Percentiles rank a stretch among this genome's conserved stretches.
Conservation (phyloP, 2,797 vertebrate species). For the Helostoma temminkii region DNA sequence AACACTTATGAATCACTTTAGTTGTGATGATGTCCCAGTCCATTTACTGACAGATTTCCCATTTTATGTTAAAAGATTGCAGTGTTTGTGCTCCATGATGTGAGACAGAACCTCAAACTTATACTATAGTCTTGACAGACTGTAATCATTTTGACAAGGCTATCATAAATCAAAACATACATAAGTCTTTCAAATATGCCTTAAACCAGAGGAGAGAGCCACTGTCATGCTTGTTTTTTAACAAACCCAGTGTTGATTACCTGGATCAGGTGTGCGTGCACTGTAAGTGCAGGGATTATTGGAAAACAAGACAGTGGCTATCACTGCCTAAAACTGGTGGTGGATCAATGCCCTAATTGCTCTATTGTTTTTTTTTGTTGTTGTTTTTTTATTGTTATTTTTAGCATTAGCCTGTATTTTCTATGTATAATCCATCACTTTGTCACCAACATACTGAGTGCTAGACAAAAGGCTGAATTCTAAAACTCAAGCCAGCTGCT, state of each 20-base stretch:
- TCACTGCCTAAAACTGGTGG: background rate
- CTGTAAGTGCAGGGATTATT: too few relatives aligned
- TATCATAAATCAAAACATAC: conserved; percentile 18
- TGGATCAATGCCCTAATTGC: background rate
- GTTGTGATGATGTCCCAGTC: conserved; percentile 24
- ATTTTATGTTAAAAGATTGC: conserved; percentile 35
- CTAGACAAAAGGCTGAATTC: background rate
- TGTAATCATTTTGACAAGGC: conserved; percentile 8
- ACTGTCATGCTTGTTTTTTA: too few relatives aligned
- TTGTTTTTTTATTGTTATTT: too few relatives aligned
- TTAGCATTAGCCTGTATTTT: background rate
- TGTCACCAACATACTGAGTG: too few relatives aligned
- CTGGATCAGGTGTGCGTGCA: too few relatives aligned
- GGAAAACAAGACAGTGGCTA: too few relatives aligned
- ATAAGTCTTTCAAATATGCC: background rate
- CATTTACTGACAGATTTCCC: conserved; percentile 36
- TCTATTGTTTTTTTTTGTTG: background rate
- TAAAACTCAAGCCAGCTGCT: conserved; percentile 13
- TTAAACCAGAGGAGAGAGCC: too few relatives aligned
- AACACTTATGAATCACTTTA: conserved; percentile 32
- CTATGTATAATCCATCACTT: background rate
- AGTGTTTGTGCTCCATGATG: conserved; percentile 34
- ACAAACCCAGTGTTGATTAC: too few relatives aligned
- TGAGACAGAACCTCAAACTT: conserved; percentile 19
- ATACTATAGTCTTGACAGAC: background rate